Evolutionary conservation across 1,140 invertebrate species (phyloP).

Genomic region (Littorina saxatilis): DNA sequence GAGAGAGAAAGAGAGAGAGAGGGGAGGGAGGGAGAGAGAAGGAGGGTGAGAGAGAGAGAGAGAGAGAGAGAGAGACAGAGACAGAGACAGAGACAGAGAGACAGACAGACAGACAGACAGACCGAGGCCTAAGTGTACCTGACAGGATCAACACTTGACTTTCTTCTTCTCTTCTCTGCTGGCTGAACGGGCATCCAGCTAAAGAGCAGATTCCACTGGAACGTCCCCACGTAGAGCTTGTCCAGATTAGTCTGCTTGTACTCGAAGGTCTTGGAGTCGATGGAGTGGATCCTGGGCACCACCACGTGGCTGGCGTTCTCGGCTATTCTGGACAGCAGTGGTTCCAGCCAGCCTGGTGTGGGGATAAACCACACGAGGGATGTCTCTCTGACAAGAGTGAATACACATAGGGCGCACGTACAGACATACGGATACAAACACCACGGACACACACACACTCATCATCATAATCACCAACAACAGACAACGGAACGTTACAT

Average conservation of each 20-base stretch:
- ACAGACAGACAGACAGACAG: slow-evolving; percentile 9
- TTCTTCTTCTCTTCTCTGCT: not conserved
- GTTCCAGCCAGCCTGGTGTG: slow-evolving; percentile 91
- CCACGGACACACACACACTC: too few species aligned
- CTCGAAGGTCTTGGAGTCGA: slow-evolving; percentile 93
- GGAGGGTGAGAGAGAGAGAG: not conserved
- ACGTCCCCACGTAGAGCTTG: slow-evolving; percentile 86
- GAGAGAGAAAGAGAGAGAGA: too few species aligned
- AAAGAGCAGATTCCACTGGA: slow-evolving; percentile 95
- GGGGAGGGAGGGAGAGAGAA: too few species aligned
- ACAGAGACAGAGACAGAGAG: not conserved
- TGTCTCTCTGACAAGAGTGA: too few species aligned
- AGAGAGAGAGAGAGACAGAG: not conserved
- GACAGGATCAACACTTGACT: not conserved
- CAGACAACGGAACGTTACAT: too few species aligned
- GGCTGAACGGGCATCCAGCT: slow-evolving; percentile 87
- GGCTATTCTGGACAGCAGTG: slow-evolving; percentile 83
- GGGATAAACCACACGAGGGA: not conserved
- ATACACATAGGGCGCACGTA: too few species aligned
- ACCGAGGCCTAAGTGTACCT: not conserved
- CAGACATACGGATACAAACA: too few species aligned
- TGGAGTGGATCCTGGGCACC: slow-evolving; percentile 95
- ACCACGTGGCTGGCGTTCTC: slow-evolving; percentile 87
- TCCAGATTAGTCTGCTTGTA: slow-evolving; percentile 81
- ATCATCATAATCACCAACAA: too few species aligned